These are phyloP conservation scores for Cardiocondyla obscurior DNA, from an alignment of 1,140 invertebrate species.

Conservation along the genomic window DNA sequence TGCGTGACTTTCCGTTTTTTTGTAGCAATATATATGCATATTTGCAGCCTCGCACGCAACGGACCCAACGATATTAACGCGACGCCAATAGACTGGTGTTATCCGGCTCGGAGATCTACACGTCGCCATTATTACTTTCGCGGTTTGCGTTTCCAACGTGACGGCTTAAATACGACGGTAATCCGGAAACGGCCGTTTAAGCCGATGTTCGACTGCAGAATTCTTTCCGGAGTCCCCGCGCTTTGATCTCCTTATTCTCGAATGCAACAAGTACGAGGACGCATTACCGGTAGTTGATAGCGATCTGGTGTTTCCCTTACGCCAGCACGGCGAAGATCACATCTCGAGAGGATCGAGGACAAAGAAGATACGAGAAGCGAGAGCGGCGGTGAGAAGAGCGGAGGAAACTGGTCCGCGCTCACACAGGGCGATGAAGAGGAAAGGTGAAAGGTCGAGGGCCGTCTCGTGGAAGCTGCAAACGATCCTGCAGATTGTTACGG, in stretches of 20 bases:
- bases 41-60: neutral
- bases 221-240: conserved; percentile 52
- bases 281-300: conserved; percentile 76
- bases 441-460: conserved; percentile 62
- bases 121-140: conserved; percentile 3
- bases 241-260: conserved; percentile 68
- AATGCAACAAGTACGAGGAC: conserved; percentile 68
- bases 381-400: conserved; percentile 25
- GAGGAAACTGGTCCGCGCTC: conserved; percentile 64
- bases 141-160: conserved; percentile 17
- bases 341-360: conserved; percentile 67
- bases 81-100: neutral
- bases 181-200: conserved; percentile 79
- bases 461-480: conserved; percentile 18
- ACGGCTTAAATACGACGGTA: neutral
- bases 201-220: conserved; percentile 44
- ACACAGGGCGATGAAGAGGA: conserved; percentile 50
- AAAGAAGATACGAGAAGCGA: conserved; percentile 53
- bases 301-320: conserved; percentile 69
- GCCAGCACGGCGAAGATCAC: conserved; percentile 54
- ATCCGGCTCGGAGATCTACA: neutral
- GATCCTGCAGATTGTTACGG: conserved; percentile 34
- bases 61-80: neutral
- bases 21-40: conserved; percentile 5
- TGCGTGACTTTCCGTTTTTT: neutral